Base-by-base conservation (phyloP, 1,140 invertebrate genomes). In the Ceratina australensis region DNA sequence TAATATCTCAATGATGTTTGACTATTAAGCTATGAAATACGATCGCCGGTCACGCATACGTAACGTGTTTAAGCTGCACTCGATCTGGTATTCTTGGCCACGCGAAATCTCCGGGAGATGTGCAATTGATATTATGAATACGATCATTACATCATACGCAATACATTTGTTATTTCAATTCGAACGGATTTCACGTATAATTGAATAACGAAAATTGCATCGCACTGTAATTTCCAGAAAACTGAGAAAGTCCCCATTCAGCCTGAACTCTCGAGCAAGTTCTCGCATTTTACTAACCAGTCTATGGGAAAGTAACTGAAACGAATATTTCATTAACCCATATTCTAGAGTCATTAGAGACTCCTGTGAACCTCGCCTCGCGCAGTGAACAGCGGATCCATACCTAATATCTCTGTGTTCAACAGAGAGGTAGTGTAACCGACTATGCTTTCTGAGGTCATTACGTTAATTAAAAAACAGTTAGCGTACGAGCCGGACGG, bases 1-100 rank as follows among this genome's bases (percentile, higher is more conserved):
- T 67, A 68, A 76, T 76, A 60, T 76, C 73, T 69, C 65, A 50
- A 69, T 69, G 73, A 49, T 50, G 57, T n/a, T 68, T 49, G 28
- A 52, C 61, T 50, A 42, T 69, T 60, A 76, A 47, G 7, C 13
- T 42, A 67, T 75, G 64, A 75, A 75, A 59, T 75, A 75, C 50
- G 72, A 20, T 67, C 72, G 18, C 7, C 10, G 72, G 64, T 67
- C 72, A 67, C 72, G 72, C 63, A 74, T 52, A n/a, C 50, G 12
- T 54, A 16, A 28, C n/a, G 28, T n/a, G 42, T 26, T 20, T 20
- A 26, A 56, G 18, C 47, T 13, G 5, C 13, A 33, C 22, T n/a
- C 72, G 52, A 52, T 74, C 22, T 33, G 22, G 24, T 50, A 50
- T 74, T 47, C 22, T 7, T 26, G n/a, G 15, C 15, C 12, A 18